Percentiles rank a stretch among this genome's conserved stretches.
Evolutionary conservation across 1,140 invertebrate species (phyloP).

Genomic region (Drosophila eugracilis): DNA sequence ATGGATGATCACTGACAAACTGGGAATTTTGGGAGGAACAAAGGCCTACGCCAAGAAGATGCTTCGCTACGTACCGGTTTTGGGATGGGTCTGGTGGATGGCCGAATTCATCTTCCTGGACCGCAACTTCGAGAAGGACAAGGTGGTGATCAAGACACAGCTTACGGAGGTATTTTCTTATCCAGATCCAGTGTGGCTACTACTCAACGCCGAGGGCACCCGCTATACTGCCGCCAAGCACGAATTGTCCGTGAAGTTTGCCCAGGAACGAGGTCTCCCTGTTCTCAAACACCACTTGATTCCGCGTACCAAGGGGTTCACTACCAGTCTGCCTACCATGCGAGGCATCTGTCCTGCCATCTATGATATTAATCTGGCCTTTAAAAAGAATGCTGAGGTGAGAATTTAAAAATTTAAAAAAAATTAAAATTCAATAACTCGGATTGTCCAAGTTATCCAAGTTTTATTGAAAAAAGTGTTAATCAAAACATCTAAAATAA

Average conservation of each 20-base stretch:
- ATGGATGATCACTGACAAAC: constrained; percentile 93
- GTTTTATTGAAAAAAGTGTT: too few species aligned
- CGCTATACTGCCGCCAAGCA: constrained; percentile 95
- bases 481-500: too few species aligned
- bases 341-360: constrained; percentile 91
- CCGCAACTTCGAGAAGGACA: constrained; percentile 96
- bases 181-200: constrained; percentile 93
- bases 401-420: not conserved
- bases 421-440: too few species aligned
- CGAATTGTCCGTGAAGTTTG: constrained; percentile 94
- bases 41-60: constrained; percentile 98
- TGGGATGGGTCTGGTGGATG: constrained; percentile 98
- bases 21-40: constrained; percentile 92
- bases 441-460: too few species aligned
- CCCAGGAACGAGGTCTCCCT: constrained; percentile 93
- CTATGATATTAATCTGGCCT: constrained; percentile 93
- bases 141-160: constrained; percentile 91
- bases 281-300: constrained; percentile 95
- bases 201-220: constrained; percentile 97
- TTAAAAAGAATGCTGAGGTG: constrained; percentile 87
- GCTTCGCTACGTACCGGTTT: constrained; percentile 94
- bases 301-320: constrained; percentile 97
- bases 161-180: constrained; percentile 93
- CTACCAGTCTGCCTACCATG: constrained; percentile 89
- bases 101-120: constrained; percentile 96